Percentiles rank a stretch among this genome's conserved stretches.
Conservation (phyloP, 1,140 invertebrate genomes). For the Charaxes varanes region DNA sequence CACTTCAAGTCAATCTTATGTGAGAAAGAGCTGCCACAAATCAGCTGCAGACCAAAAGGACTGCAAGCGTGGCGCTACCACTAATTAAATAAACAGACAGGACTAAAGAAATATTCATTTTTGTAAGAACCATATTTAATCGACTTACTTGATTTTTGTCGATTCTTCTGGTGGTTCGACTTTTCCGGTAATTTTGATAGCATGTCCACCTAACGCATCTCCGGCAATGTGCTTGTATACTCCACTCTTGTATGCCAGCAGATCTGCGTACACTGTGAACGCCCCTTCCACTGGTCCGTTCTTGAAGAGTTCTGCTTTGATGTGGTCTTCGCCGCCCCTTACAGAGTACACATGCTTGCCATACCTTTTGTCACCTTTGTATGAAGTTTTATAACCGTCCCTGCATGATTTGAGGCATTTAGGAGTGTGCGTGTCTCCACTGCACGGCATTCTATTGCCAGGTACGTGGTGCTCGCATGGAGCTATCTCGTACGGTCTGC, state of each 20-base stretch:
- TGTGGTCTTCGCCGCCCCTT: slow-evolving; percentile 78
- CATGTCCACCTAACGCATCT: slow-evolving; percentile 88
- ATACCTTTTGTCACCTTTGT: slow-evolving; percentile 85
- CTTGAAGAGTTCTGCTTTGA: slow-evolving; percentile 87
- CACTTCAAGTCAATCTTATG: no score
- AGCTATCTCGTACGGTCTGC: slow-evolving; percentile 87
- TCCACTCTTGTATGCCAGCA: slow-evolving; percentile 88
- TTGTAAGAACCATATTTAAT: no score
- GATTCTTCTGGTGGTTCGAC: no score
- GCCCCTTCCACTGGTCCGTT: slow-evolving; percentile 95
- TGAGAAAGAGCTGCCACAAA: no score
- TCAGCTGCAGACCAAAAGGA: no score
- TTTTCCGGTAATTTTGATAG: slow-evolving; percentile 89
- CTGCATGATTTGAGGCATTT: slow-evolving; percentile 85
- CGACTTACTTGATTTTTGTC: no score
- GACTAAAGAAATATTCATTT: no score
- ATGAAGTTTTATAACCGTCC: slow-evolving; percentile 79
- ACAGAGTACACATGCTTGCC: slow-evolving; percentile 86
- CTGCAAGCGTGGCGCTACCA: no score
- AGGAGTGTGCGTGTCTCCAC: slow-evolving; percentile 81
- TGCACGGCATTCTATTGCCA: slow-evolving; percentile 83
- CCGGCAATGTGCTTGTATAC: slow-evolving; percentile 90
- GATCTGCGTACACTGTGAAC: slow-evolving; percentile 92
- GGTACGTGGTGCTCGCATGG: slow-evolving; percentile 94
- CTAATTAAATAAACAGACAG: no score